phyloP scores from a whole-genome alignment of 2,113 vertebrate genomes.

The Furnarius figulus region DNA sequence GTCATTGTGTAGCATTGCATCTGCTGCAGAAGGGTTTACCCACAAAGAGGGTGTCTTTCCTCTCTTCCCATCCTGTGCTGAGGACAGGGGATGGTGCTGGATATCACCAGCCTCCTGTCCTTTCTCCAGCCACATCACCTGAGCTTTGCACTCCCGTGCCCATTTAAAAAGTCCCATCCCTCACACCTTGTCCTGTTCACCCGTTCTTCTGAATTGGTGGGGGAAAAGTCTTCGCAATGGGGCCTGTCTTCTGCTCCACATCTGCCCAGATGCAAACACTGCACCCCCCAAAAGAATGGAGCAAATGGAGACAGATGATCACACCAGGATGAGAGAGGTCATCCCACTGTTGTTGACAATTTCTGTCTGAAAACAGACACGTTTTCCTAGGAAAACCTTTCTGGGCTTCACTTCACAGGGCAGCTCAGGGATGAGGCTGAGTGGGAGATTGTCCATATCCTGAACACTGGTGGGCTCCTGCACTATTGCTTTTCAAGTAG shows the following conservation, averaged over 20 bases:
- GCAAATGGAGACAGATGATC: background rate
- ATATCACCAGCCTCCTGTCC: background rate
- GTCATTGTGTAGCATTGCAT: too few relatives aligned
- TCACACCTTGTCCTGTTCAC: background rate
- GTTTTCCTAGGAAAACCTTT: background rate
- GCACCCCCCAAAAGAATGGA: accelerated
- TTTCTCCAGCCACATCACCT: background rate
- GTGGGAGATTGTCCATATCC: background rate
- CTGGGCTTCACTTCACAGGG: accelerated
- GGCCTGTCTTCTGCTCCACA: background rate
- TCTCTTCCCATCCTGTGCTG: background rate
- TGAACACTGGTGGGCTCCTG: background rate
- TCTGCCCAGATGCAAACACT: background rate
- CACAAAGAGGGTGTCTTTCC: background rate
- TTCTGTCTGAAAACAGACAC: background rate
- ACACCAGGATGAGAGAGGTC: background rate
- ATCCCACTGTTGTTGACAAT: background rate
- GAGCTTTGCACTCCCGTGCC: accelerated
- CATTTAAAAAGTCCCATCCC: background rate
- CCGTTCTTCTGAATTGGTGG: background rate
- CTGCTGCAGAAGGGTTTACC: background rate
- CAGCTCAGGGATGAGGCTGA: background rate
- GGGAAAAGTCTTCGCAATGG: background rate
- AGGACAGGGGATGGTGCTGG: background rate
- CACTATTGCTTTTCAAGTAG: background rate